Evolutionary conservation across 2,797 vertebrate genomes (phyloP).

Genomic region (Lacerta agilis): DNA sequence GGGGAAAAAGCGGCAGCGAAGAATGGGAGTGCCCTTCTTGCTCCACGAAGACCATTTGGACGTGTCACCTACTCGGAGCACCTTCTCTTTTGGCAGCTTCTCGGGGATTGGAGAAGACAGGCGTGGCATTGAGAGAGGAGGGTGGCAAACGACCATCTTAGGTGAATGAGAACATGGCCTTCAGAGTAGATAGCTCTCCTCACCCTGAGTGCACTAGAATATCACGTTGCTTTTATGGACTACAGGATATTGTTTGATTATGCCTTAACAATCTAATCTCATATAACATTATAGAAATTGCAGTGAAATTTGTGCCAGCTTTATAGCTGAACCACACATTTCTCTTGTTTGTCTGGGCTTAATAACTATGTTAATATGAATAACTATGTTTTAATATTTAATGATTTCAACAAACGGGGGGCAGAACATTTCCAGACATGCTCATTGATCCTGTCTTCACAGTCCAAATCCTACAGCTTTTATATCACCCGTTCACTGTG

Average conservation of each 20-base stretch:
- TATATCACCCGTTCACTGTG: background rate
- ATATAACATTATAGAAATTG: background rate
- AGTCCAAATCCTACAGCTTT: background rate
- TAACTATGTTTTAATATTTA: background rate
- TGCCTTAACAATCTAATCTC: background rate
- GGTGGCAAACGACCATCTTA: constrained; percentile 97
- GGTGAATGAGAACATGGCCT: constrained; percentile 77
- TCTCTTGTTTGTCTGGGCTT: constrained; percentile 13
- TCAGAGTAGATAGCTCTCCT: background rate
- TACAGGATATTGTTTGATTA: background rate
- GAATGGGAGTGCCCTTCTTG: constrained; percentile 95
- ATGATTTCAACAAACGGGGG: constrained; percentile 27
- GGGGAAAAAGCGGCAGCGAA: constrained; percentile 92
- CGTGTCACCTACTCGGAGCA: constrained; percentile 95
- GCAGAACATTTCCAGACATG: background rate
- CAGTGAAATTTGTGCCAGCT: background rate
- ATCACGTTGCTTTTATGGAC: background rate
- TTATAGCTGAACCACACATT: background rate
- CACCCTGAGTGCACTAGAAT: background rate
- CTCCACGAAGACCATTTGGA: constrained; percentile 96
- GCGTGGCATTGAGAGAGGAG: constrained; percentile 89
- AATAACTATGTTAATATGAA: background rate
- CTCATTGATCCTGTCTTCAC: background rate
- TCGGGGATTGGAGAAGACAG: constrained; percentile 95
- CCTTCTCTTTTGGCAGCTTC: constrained; percentile 97